A percentile compares a stretch with the other conserved stretches of the same genome.
phyloP scores from a whole-genome alignment of 2,888 invertebrate genomes.

The Aethes cnicana region DNA sequence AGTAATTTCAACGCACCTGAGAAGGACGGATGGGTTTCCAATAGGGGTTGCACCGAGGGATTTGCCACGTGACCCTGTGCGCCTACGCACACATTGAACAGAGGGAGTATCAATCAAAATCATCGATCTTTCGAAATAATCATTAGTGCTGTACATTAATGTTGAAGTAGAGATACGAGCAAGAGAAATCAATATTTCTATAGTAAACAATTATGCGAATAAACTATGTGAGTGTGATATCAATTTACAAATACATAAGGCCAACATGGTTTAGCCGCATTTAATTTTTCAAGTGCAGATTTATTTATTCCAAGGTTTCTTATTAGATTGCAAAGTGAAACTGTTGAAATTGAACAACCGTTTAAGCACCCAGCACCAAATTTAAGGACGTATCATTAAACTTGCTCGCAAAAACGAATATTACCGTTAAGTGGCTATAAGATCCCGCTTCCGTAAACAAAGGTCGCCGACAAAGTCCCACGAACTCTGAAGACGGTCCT shows the following conservation, averaged over 20 bases:
- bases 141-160: conserved; percentile 32
- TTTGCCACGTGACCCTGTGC: conserved; percentile 65
- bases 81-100: conserved; percentile 52
- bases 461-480: conserved; percentile 35
- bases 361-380: conserved; percentile 2
- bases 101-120: conserved; percentile 58
- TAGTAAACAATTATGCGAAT: too few species aligned
- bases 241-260: too few species aligned
- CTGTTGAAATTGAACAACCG: too few species aligned
- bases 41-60: conserved; percentile 72
- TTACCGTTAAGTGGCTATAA: conserved; percentile 41
- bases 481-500: conserved; percentile 45
- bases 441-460: conserved; percentile 48
- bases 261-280: too few species aligned
- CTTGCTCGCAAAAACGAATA: conserved; percentile 30
- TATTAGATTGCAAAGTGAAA: too few species aligned
- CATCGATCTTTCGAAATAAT: conserved; percentile 68
- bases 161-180: too few species aligned
- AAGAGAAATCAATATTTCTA: too few species aligned
- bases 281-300: too few species aligned
- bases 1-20: conserved; percentile 34
- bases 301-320: too few species aligned
- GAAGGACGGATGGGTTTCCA: conserved; percentile 46
- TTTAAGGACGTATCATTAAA: conserved; percentile 5
- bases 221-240: too few species aligned